phyloP scores from a whole-genome alignment of 2,113 vertebrate species.

The Chitala chitala region DNA sequence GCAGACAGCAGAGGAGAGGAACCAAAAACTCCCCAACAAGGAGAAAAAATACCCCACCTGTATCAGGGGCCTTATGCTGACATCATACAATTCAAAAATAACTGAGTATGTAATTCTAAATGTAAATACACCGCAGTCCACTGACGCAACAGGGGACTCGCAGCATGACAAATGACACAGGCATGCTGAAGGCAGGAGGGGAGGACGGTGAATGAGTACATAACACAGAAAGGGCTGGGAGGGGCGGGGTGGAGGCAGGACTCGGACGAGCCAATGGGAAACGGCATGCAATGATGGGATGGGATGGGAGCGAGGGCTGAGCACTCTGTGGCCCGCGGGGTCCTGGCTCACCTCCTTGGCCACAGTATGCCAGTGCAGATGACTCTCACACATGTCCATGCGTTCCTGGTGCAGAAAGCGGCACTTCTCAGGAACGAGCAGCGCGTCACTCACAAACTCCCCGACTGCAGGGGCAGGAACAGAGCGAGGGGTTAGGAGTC shows the following conservation, averaged over 20 bases:
- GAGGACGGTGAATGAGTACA: too few species aligned
- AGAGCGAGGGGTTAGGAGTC: conserved; percentile 28
- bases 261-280: background rate
- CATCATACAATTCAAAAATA: too few species aligned
- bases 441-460: conserved; percentile 96
- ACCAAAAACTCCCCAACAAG: too few species aligned
- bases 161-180: too few species aligned
- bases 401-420: conserved; percentile 97
- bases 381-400: conserved; percentile 96
- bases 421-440: conserved; percentile 96
- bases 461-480: conserved; percentile 84
- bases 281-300: background rate
- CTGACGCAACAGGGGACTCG: too few species aligned
- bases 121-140: too few species aligned
- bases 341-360: conserved; percentile 81
- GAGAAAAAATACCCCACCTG: too few species aligned
- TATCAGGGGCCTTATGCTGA: too few species aligned
- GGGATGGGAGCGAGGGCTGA: background rate
- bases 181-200: too few species aligned
- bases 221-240: background rate
- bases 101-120: too few species aligned
- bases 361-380: conserved; percentile 97
- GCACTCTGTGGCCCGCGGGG: background rate
- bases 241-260: background rate
- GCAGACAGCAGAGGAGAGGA: too few species aligned